Evolutionary conservation across 2,113 vertebrate genomes (phyloP).

Genomic region (Ailurus styani): DNA sequence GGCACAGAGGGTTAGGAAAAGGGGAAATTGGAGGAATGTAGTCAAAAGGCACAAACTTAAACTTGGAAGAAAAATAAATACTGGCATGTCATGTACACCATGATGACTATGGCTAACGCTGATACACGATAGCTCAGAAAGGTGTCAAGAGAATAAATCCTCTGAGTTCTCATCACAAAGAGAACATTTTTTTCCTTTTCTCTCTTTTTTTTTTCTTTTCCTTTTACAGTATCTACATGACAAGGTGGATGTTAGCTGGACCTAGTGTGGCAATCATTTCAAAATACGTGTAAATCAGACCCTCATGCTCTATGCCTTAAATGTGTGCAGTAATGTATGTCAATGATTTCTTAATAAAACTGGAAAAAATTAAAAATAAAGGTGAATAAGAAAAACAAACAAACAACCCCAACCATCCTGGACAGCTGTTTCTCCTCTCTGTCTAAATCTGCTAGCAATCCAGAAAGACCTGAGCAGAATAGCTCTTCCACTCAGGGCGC

Average conservation of each 20-base stretch:
- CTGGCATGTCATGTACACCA: not conserved
- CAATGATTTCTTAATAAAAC: not conserved
- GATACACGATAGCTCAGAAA: not conserved
- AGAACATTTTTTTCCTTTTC: not conserved
- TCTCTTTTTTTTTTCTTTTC: not conserved
- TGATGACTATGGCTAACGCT: not conserved
- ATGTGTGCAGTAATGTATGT: not conserved
- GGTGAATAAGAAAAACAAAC: not conserved
- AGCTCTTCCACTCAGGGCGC: not conserved
- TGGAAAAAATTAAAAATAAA: not conserved
- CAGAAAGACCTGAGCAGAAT: not conserved
- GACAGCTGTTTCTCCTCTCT: conserved; percentile 51
- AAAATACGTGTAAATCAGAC: not conserved
- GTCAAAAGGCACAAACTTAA: not conserved
- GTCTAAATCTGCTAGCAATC: not conserved
- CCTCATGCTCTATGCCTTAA: not conserved
- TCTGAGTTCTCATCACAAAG: not conserved
- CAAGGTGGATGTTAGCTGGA: not conserved
- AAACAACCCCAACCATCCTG: not conserved
- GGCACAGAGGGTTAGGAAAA: not conserved
- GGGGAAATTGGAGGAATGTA: not conserved
- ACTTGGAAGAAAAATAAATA: not conserved
- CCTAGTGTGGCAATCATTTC: not conserved
- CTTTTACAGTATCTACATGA: not conserved
- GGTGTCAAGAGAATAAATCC: not conserved